Conservation (phyloP, 2,797 vertebrate genomes). For the Triplophysa yarkandensis region DNA sequence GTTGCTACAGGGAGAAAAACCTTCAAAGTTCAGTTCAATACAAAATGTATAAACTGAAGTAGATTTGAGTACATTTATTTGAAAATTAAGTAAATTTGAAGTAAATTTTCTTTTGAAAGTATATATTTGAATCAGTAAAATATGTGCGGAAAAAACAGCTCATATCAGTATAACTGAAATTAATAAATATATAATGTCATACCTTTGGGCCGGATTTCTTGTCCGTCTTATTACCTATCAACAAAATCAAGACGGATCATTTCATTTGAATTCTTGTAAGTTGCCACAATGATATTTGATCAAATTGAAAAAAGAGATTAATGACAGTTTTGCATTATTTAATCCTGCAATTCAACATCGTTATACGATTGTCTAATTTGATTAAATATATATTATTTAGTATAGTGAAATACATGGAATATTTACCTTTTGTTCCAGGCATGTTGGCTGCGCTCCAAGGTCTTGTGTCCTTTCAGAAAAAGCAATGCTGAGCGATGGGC, state of each 20-base stretch:
- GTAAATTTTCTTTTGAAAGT: no score
- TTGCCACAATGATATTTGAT: background rate
- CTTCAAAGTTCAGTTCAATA: background rate
- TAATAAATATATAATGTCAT: conserved; percentile 24
- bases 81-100: no score
- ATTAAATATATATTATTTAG: background rate
- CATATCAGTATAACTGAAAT: no score
- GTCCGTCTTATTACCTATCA: conserved; percentile 81
- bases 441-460: conserved; percentile 74
- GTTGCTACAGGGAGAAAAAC: conserved; percentile 68
- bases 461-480: conserved; percentile 67
- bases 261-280: background rate
- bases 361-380: background rate
- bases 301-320: background rate
- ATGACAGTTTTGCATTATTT: background rate
- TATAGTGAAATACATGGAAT: background rate
- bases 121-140: no score
- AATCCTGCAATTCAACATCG: background rate
- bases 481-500: conserved; percentile 65
- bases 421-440: conserved; percentile 79
- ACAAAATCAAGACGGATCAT: conserved; percentile 5
- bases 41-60: no score
- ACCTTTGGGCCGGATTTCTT: conserved; percentile 84
- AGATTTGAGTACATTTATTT: no score
- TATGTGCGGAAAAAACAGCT: no score